Base-by-base conservation (phyloP, 1,140 invertebrate species). In the Dermatophagoides farinae region DNA sequence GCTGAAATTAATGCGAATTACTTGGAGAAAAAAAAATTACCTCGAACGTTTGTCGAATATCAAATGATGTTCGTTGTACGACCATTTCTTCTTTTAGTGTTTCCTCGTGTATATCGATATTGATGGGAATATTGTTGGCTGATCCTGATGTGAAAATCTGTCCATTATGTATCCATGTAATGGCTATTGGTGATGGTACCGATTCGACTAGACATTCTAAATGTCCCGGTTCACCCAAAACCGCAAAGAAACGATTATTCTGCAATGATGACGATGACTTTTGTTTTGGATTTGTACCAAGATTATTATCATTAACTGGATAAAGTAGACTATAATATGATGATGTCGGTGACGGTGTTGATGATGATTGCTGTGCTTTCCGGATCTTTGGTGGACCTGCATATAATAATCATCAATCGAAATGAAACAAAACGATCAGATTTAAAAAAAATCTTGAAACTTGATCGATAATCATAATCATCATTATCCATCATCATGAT, bases 181-280 rank as follows among this genome's bases (percentile, higher is more conserved):
- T 83, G 50, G 80, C 78, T 64, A 86, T 82, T 6, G 89, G 86
- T 67, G 81, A 82, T 18, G 90, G 90, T 60, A 95, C 82, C 22
- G 88, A 84, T 67, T 85, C 81, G 1, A 86, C 86, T 31, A 82
- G 76, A 71, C 91, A 96, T 73, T 91, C 88, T n/a, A 95, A 78
- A 70, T 84, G 78, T 1, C 85, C 83, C 1, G 78, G 80, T 67
- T 85, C 84, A 0, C 85, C 84, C 65, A 80, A 78, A 1, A 80
- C 77, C 0, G 88, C 88, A 66, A 85, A 88, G 25, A 25, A 25
- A 55, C 23, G 14, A 23, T 14, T 50, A 14, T 55, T 39, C 53
- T 55, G 46, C 46, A 18, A 47, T 9, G 6, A 23, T 9, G 18
- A 8, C 46, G 6, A 20, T 9, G 46, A 18, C 8, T 31, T 2